Percentiles rank a stretch among this genome's conserved stretches.
Conservation (phyloP, 2,888 invertebrate genomes). For the Sturmia bella region DNA sequence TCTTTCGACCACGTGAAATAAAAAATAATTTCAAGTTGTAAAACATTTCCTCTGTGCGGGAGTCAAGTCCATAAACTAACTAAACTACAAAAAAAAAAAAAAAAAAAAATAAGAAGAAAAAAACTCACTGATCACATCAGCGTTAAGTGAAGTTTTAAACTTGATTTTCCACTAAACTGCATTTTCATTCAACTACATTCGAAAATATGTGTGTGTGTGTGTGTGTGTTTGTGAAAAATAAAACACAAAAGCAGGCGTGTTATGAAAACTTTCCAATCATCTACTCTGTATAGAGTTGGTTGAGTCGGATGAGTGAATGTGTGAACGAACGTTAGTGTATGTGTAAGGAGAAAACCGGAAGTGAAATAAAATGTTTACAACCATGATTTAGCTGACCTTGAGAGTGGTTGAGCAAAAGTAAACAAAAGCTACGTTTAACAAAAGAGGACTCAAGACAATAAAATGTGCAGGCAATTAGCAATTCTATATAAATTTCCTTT, state of each 20-base stretch:
- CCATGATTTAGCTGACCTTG: constrained; percentile 67
- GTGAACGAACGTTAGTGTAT: constrained; percentile 1
- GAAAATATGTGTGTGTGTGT: background rate
- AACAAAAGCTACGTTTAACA: constrained; percentile 5
- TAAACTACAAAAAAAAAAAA: constrained; percentile 12
- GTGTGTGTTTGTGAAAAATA: constrained; percentile 6
- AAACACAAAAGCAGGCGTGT: constrained; percentile 43
- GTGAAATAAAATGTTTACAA: constrained; percentile 50
- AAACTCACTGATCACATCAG: constrained; percentile 45
- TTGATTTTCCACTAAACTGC: constrained; percentile 67
- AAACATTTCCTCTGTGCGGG: constrained; percentile 65
- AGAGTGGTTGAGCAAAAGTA: constrained; percentile 39
- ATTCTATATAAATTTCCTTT: no score
- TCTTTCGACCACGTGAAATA: constrained; percentile 58
- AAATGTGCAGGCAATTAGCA: no score
- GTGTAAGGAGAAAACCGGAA: constrained; percentile 66
- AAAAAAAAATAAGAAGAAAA: constrained; percentile 4
- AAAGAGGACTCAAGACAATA: background rate
- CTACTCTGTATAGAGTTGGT: constrained; percentile 18
- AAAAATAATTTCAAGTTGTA: constrained; percentile 59
- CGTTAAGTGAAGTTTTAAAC: constrained; percentile 64
- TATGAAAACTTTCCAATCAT: constrained; percentile 67
- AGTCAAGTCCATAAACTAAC: constrained; percentile 50
- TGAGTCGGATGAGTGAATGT: background rate
- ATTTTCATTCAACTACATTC: constrained; percentile 39